A percentile compares a stretch with the other conserved stretches of the same genome.
Evolutionary conservation across 2,888 invertebrate genomes (phyloP).

Genomic region (Heliothis peltigera): DNA sequence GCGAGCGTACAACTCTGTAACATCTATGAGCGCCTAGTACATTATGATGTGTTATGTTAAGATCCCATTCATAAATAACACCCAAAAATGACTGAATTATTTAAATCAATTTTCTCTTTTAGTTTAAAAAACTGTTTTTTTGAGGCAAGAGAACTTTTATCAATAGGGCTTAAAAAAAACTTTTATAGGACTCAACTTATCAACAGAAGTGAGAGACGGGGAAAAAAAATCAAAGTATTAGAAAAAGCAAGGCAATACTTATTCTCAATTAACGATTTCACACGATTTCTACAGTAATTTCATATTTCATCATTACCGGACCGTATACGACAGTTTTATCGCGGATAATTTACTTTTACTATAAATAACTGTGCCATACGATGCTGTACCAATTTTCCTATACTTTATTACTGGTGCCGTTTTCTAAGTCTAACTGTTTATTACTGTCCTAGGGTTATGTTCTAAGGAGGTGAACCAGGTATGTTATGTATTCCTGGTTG

Average conservation of each 20-base stretch:
- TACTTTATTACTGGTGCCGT: constrained; percentile 30
- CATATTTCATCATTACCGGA: constrained; percentile 7
- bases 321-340: constrained; percentile 14
- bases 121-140: no score
- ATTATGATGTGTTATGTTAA: background rate
- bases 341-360: constrained; percentile 38
- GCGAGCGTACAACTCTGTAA: constrained; percentile 52
- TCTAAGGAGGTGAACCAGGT: constrained; percentile 11
- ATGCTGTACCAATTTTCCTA: constrained; percentile 35
- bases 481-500: no score
- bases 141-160: no score
- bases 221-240: background rate
- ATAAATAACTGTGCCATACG: constrained; percentile 11
- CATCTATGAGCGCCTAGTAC: constrained; percentile 26
- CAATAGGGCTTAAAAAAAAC: no score
- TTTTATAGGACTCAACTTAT: no score
- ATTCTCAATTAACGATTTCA: background rate
- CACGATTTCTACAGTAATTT: constrained; percentile 18
- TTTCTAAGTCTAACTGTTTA: constrained; percentile 30
- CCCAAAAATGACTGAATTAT: no score
- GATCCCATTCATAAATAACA: no score
- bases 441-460: constrained; percentile 27
- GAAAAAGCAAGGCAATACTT: background rate
- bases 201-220: no score
- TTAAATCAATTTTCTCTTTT: no score